Conservation (phyloP, 1,140 invertebrate species). For the Drosophila nebulosa region DNA sequence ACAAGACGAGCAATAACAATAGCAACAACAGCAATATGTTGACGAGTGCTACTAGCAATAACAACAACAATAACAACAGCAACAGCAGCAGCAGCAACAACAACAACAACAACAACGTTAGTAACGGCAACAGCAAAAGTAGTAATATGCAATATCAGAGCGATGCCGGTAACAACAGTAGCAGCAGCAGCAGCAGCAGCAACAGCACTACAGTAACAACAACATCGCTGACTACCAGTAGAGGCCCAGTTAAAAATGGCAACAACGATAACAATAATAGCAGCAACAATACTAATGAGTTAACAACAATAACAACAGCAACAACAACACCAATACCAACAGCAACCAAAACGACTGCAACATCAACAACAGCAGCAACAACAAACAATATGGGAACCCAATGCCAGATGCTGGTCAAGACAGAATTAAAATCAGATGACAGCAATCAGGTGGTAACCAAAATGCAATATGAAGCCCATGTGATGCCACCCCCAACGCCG, state of each 20-base stretch:
- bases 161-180: constrained; percentile 31
- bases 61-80: constrained; percentile 52
- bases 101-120: constrained; percentile 24
- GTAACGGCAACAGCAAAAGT: constrained; percentile 26
- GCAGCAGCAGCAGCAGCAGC: constrained; percentile 33
- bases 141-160: constrained; percentile 18
- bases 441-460: constrained; percentile 46
- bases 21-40: constrained; percentile 44
- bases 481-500: constrained; percentile 72
- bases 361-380: constrained; percentile 36
- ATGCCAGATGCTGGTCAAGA: constrained; percentile 61
- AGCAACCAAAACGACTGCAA: constrained; percentile 16
- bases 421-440: constrained; percentile 51
- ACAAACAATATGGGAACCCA: constrained; percentile 66
- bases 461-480: constrained; percentile 76
- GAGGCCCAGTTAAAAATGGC: constrained; percentile 77
- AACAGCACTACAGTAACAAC: constrained; percentile 33
- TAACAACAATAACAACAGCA: constrained; percentile 4
- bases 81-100: constrained; percentile 65
- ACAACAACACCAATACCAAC: constrained; percentile 26
- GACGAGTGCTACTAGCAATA: constrained; percentile 54
- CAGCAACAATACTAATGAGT: neutral
- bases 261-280: constrained; percentile 24
- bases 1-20: constrained; percentile 60
- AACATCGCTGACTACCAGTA: constrained; percentile 67